Evolutionary conservation across 2,888 invertebrate species (phyloP), one percentile per base, ranked within the genome.

Genomic region (Uropetala carovei): DNA sequence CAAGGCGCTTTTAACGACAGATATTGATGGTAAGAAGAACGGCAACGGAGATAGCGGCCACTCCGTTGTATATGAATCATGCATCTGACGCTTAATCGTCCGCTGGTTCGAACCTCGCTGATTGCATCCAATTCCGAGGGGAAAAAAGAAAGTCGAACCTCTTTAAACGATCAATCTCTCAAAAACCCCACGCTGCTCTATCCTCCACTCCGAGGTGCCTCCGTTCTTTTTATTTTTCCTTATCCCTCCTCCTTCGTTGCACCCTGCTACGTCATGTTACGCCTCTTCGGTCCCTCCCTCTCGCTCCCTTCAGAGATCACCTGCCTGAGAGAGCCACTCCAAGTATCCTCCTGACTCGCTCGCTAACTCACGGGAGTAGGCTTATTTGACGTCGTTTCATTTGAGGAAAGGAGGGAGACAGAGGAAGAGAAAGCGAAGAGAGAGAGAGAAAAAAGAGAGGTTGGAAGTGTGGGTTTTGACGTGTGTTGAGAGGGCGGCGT

Each of bases 331-430:
- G 75, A 27, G 27, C 75, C 75, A 75, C 75, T 75, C 75, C 75
- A 22, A 75, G 75, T 27, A 75, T 27, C 75, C 75, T 75, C 22
- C 75, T 75, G 75, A 22, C 27, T 75, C 11, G 22, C 75, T 75
- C 75, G 75, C 75, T 75, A 75, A 75, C 75, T 75, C 75, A 75
- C 75, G 75, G 75, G 75, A 75, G 75, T 75, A 27, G 75, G 75
- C 75, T 75, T 75, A 75, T 75, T 75, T 75, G 75, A 75, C 75
- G 75, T 75, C 75, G 22, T 75, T 27, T 75, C 75, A 22, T 75
- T 75, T 75, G 27, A 27, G 75, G 75, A 75, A 75, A 75, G 75
- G 27, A 27, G 75, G n/a, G 43, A 43, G 43, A 43, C 1, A 27
- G 75, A 18, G 60, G 27, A 22, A 75, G 75, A 75, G 75, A 75